phyloP scores from a whole-genome alignment of 2,888 invertebrate genomes.

The Eupithecia pulchellata region DNA sequence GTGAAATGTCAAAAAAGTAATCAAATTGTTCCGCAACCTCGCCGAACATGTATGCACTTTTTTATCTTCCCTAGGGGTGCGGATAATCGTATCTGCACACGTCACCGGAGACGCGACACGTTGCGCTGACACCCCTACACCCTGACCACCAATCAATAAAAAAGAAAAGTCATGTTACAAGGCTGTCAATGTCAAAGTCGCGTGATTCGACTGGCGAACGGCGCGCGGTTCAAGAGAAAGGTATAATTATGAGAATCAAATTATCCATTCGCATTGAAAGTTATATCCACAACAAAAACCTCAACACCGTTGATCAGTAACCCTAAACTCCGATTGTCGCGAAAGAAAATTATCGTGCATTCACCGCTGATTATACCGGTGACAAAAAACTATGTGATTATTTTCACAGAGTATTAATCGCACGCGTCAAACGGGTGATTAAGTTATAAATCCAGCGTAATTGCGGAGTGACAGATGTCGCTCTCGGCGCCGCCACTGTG shows the following conservation, averaged over 20 bases:
- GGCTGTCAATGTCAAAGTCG: conserved; percentile 36
- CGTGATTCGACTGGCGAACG: conserved; percentile 16
- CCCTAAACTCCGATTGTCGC: conserved; percentile 50
- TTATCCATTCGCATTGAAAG: conserved; percentile 54
- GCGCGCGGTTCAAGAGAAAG: conserved; percentile 31
- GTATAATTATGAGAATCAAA: conserved; percentile 31
- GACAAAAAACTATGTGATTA: conserved; percentile 66
- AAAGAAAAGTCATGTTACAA: conserved; percentile 27
- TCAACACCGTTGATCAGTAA: conserved; percentile 63
- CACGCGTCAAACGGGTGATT: conserved; percentile 60
- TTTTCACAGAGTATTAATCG: conserved; percentile 63
- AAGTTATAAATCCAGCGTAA: conserved; percentile 61
- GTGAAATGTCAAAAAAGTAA: conserved; percentile 50
- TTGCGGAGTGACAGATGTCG: conserved; percentile 70
- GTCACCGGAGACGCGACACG: conserved; percentile 67
- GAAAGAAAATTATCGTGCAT: conserved; percentile 61
- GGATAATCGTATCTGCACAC: conserved; percentile 80
- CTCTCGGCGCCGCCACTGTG: conserved; percentile 65
- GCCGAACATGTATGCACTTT: conserved; percentile 54
- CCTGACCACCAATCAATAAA: conserved; percentile 71
- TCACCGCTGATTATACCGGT: conserved; percentile 57
- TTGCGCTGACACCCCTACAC: conserved; percentile 66
- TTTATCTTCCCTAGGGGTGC: conserved; percentile 65
- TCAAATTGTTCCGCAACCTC: conserved; percentile 55
- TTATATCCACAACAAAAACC: conserved; percentile 79